Evolutionary conservation across 2,888 invertebrate species (phyloP), one percentile per base, ranked within the genome.

Genomic region (Drosophila lutescens): DNA sequence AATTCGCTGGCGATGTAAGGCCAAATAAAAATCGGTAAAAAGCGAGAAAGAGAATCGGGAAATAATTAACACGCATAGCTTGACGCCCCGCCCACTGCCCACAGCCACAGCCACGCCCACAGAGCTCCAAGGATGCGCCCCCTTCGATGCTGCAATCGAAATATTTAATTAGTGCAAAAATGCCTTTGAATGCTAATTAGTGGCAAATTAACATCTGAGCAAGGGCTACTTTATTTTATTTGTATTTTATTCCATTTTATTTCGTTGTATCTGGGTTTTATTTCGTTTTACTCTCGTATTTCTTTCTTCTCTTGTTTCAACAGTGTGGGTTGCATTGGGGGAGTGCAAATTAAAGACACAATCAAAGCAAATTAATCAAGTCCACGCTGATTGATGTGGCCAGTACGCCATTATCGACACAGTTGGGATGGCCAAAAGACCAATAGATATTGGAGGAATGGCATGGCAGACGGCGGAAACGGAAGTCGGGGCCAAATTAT

Each of bases 91-190:
- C 47, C 49, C 46, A 46, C 46, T 44, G 13, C 53, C 34, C 34
- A 44, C 41, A 9, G 50, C 59, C 40, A 36, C 41, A 10, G 50
- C 59, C 40, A 43, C 40, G 44, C 46, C 26, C 51, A 17, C 36
- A 9, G 2, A 34, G 20, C 15, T 15, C 58, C 51, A 49, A 50
- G 49, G 47, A 58, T 6, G 9, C 68, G 2, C 30, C 30, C 30
- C 30, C 26, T 6, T 54, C 59, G 12, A 20, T 6, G 59, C 73
- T 74, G 85, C 80, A 85, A 88, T 85, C 81, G 83, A 88, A 87
- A 89, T 87, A 86, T 89, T 87, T 88, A 88, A 89, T 89, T 88
- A 88, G 83, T 83, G 87, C 85, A 76, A 79, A 86, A 90, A 86
- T 82, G 80, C 80, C 79, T 90, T 89, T 89, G 86, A 85, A 84